A percentile compares a stretch with the other conserved stretches of the same genome.
These are phyloP conservation scores for Leptobrachium ailaonicum DNA, from an alignment of 2,113 vertebrate genomes.

Conservation along the genomic window DNA sequence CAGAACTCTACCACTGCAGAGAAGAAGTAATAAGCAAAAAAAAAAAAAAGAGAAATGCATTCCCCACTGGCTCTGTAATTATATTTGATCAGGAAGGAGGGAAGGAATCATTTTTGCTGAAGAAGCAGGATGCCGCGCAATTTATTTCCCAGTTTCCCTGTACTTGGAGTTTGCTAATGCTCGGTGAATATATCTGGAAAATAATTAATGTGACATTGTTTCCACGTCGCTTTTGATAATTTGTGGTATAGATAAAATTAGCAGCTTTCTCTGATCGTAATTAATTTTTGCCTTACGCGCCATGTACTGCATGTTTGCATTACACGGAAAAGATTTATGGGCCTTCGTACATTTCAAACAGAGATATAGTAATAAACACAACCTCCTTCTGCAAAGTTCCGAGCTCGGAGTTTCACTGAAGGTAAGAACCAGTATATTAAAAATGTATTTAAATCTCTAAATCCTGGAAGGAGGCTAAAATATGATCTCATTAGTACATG, in stretches of 20 bases:
- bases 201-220: constrained; percentile 12
- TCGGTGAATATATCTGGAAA: constrained; percentile 3
- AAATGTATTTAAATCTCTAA: too few relatives aligned
- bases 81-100: constrained; percentile 21
- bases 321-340: too few relatives aligned
- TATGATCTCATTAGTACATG: too few relatives aligned
- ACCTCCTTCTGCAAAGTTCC: too few relatives aligned
- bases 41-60: not conserved
- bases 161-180: constrained; percentile 13
- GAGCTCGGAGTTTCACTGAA: too few relatives aligned
- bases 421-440: too few relatives aligned
- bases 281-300: not conserved
- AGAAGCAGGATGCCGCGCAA: constrained; percentile 10
- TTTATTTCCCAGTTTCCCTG: constrained; percentile 31
- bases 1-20: constrained; percentile 28
- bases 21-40: constrained; percentile 26
- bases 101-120: constrained; percentile 9
- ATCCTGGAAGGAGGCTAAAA: too few relatives aligned
- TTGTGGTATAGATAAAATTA: constrained; percentile 13
- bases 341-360: too few relatives aligned
- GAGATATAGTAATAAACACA: too few relatives aligned
- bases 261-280: not conserved
- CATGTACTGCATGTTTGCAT: not conserved
- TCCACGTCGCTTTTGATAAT: not conserved
- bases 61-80: constrained; percentile 20